A percentile compares a stretch with the other conserved stretches of the same genome.
phyloP scores from a whole-genome alignment of 2,888 invertebrate species.

The Lampropteryx suffumata region DNA sequence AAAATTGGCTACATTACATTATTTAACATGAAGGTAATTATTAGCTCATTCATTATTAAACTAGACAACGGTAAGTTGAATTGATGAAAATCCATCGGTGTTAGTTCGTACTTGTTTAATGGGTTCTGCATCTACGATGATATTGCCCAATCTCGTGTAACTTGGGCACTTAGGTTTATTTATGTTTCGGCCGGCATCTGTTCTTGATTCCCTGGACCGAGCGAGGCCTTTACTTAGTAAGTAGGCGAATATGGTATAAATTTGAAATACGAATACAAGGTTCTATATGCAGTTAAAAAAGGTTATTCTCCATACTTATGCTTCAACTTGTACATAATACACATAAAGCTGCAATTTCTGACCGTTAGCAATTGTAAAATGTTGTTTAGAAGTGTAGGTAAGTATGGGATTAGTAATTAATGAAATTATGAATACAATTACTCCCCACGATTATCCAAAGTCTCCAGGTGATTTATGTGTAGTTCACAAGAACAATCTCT shows the following conservation, averaged over 20 bases:
- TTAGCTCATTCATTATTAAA: conserved; percentile 6
- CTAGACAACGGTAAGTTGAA: conserved; percentile 13
- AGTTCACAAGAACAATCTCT: no score
- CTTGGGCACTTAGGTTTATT: conserved; percentile 29
- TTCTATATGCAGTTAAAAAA: not conserved
- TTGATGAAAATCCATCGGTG: conserved; percentile 41
- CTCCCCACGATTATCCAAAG: no score
- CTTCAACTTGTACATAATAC: no score
- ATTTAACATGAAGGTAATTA: conserved; percentile 3
- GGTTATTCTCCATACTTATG: no score
- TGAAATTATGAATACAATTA: no score
- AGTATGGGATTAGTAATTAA: no score
- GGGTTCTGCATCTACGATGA: conserved; percentile 39
- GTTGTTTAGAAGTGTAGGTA: no score
- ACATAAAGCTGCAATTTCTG: no score
- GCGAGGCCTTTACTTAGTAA: not conserved
- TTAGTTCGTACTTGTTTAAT: conserved; percentile 39
- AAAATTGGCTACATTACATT: conserved; percentile 1
- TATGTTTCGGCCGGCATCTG: conserved; percentile 30
- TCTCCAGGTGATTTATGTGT: no score
- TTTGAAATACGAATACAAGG: no score
- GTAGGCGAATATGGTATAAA: no score
- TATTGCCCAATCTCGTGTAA: conserved; percentile 14
- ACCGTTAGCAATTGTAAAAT: no score
- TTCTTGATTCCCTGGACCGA: conserved; percentile 5